These are phyloP conservation scores for Thereuonema tuberculata DNA, from an alignment of 1,140 invertebrate species.

Conservation along the genomic window DNA sequence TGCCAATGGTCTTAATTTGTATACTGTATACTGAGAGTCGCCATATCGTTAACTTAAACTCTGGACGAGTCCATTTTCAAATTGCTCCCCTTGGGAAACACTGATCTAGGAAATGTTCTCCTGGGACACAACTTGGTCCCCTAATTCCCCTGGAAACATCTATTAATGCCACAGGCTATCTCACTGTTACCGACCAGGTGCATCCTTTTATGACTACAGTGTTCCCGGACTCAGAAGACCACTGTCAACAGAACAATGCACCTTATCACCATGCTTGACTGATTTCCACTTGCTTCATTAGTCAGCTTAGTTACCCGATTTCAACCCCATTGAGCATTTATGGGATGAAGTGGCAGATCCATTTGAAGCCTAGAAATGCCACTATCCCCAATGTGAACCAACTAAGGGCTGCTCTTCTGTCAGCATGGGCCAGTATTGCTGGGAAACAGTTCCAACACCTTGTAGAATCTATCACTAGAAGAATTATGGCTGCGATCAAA, in stretches of 20 bases:
- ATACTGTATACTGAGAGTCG: too few relatives aligned
- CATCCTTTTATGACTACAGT: not conserved
- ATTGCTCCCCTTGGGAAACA: too few relatives aligned
- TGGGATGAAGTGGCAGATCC: not conserved
- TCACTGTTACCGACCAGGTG: not conserved
- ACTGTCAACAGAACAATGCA: not conserved
- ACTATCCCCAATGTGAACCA: conserved; percentile 10
- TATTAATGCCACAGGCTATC: not conserved
- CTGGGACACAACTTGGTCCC: not conserved
- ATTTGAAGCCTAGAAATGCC: conserved; percentile 1
- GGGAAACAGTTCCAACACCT: conserved; percentile 1
- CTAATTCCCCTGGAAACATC: not conserved
- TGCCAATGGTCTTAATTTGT: too few relatives aligned
- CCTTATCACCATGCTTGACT: not conserved
- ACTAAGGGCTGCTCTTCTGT: conserved; percentile 6
- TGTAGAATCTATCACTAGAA: conserved; percentile 5
- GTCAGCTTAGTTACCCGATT: not conserved
- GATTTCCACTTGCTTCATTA: not conserved
- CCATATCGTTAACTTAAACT: too few relatives aligned
- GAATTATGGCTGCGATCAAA: conserved; percentile 7
- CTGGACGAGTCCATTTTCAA: too few relatives aligned
- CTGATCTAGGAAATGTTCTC: not conserved
- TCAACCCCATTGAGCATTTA: not conserved
- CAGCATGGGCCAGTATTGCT: conserved; percentile 10
- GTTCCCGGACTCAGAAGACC: not conserved